These are phyloP conservation scores for Geopemphigus sp. DNA, from an alignment of 1,140 invertebrate species.

Conservation along the genomic window DNA sequence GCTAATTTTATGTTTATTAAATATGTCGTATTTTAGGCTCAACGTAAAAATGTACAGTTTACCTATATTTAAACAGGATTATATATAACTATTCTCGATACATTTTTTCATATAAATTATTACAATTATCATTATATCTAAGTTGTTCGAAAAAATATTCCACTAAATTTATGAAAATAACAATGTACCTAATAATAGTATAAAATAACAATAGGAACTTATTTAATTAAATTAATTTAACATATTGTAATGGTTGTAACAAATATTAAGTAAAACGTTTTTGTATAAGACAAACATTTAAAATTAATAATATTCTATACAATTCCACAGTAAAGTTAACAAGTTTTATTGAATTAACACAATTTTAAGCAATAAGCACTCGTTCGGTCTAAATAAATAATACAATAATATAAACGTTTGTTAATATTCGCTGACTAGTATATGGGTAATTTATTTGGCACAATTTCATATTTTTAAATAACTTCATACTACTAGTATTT, in stretches of 20 bases:
- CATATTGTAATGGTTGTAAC: not conserved
- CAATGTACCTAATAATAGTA: not conserved
- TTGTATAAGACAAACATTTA: too few relatives aligned
- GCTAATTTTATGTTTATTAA: too few relatives aligned
- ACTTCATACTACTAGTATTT: slow-evolving; percentile 7
- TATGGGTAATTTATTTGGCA: slow-evolving; percentile 11
- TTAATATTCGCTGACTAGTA: not conserved
- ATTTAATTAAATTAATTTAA: not conserved
- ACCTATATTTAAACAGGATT: too few relatives aligned
- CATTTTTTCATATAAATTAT: too few relatives aligned
- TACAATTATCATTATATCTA: too few relatives aligned
- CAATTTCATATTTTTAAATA: not conserved
- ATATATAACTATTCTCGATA: not conserved
- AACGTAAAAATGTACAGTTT: too few relatives aligned
- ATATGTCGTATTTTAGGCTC: too few relatives aligned
- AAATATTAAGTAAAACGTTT: too few relatives aligned
- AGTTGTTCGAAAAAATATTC: too few relatives aligned
- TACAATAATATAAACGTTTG: not conserved
- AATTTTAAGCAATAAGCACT: not conserved
- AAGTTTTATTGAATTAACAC: not conserved
- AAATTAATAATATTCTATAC: not conserved
- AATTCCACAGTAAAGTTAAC: not conserved
- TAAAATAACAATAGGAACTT: slow-evolving; percentile 2
- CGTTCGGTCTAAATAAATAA: not conserved
- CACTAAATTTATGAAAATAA: not conserved